A percentile compares a stretch with the other conserved stretches of the same genome.
Conservation (phyloP, 2,113 vertebrate genomes). For the Marcusenius ussheri region DNA sequence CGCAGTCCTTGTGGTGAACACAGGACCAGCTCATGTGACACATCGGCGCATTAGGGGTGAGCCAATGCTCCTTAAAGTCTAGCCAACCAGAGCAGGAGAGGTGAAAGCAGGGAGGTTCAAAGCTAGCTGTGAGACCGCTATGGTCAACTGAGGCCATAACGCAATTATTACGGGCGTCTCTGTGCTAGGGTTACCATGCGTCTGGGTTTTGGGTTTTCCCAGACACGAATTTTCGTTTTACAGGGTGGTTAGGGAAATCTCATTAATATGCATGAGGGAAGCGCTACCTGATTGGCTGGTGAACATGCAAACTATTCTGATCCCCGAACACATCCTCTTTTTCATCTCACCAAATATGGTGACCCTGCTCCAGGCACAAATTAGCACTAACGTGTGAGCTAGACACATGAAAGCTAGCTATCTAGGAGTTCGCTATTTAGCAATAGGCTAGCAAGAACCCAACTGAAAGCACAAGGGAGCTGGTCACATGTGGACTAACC, state of each 20-base stretch:
- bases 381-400: neutral
- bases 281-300: too few species aligned
- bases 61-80: neutral
- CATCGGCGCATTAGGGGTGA: neutral
- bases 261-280: too few species aligned
- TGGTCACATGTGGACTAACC: neutral
- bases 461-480: neutral
- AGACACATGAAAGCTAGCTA: neutral
- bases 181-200: neutral
- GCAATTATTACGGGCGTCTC: neutral
- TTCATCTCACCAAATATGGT: too few species aligned
- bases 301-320: too few species aligned
- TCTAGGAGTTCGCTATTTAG: neutral
- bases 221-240: too few species aligned
- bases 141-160: neutral
- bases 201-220: too few species aligned
- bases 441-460: neutral
- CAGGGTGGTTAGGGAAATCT: too few species aligned
- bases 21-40: neutral
- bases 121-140: neutral
- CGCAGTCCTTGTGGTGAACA: neutral
- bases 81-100: neutral
- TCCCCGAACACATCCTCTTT: too few species aligned
- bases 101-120: neutral
- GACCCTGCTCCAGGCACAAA: neutral